phyloP scores from a whole-genome alignment of 2,888 invertebrate genomes.

The Drosophila buzzatii region DNA sequence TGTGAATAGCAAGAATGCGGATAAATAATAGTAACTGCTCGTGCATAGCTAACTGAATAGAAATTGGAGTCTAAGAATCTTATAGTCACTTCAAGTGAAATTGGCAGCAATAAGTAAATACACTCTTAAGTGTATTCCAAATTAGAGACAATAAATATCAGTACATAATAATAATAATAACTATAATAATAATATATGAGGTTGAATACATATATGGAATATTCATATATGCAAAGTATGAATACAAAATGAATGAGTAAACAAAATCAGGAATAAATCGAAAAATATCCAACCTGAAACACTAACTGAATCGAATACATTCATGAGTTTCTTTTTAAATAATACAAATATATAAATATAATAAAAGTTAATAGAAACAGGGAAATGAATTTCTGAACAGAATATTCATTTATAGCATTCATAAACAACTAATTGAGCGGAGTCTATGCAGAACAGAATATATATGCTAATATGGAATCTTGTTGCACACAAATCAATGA shows the following conservation, averaged over 20 bases:
- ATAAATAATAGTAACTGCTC: neutral
- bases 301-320: neutral
- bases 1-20: conserved; percentile 14
- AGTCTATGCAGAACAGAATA: neutral
- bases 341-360: neutral
- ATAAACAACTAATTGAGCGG: neutral
- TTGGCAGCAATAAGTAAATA: neutral
- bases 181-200: too few relatives aligned
- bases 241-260: neutral
- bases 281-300: neutral
- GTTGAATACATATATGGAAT: too few relatives aligned
- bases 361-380: neutral
- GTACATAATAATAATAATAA: too few relatives aligned
- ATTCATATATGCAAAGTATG: neutral
- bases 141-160: too few relatives aligned
- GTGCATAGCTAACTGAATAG: conserved; percentile 6
- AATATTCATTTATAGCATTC: neutral
- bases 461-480: neutral
- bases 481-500: neutral
- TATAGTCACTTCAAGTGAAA: neutral
- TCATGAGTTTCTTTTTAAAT: neutral
- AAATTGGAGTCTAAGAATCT: neutral
- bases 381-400: neutral
- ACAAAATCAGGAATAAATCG: neutral
- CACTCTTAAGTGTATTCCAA: neutral